phyloP scores from a whole-genome alignment of 2,888 invertebrate species.

The Allophyes oxyacanthae region DNA sequence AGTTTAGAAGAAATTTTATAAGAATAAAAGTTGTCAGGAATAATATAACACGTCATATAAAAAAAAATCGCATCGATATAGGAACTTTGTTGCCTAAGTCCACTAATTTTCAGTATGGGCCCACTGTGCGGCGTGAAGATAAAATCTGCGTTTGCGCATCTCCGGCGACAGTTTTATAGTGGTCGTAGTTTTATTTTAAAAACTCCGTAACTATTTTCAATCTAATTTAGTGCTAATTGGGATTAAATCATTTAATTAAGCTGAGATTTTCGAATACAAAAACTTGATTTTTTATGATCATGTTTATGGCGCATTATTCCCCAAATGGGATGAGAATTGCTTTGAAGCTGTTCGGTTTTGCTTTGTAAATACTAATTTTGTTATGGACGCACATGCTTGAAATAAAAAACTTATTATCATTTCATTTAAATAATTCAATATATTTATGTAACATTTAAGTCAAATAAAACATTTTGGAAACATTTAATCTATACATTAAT shows the following conservation, averaged over 20 bases:
- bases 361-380: constrained; percentile 13
- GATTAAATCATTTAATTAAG: constrained; percentile 48
- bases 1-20: too few relatives aligned
- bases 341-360: constrained; percentile 11
- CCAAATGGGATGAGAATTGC: constrained; percentile 3
- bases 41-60: too few relatives aligned
- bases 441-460: too few relatives aligned
- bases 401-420: too few relatives aligned
- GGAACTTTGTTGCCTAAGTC: too few relatives aligned
- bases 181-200: constrained; percentile 37
- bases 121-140: constrained; percentile 47
- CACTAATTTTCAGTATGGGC: too few relatives aligned
- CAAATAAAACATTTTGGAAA: too few relatives aligned
- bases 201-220: constrained; percentile 33
- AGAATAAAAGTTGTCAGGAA: too few relatives aligned
- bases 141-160: constrained; percentile 52
- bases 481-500: too few relatives aligned
- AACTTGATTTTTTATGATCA: constrained; percentile 31
- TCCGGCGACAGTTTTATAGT: constrained; percentile 47
- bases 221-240: constrained; percentile 52
- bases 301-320: constrained; percentile 36
- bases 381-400: background rate
- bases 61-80: too few relatives aligned
- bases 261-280: constrained; percentile 16
- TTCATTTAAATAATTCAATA: too few relatives aligned